Percentiles rank a stretch among this genome's conserved stretches.
These are phyloP conservation scores for Cyrtodaria siliqua DNA, from an alignment of 2,888 invertebrate species.

Conservation along the genomic window DNA sequence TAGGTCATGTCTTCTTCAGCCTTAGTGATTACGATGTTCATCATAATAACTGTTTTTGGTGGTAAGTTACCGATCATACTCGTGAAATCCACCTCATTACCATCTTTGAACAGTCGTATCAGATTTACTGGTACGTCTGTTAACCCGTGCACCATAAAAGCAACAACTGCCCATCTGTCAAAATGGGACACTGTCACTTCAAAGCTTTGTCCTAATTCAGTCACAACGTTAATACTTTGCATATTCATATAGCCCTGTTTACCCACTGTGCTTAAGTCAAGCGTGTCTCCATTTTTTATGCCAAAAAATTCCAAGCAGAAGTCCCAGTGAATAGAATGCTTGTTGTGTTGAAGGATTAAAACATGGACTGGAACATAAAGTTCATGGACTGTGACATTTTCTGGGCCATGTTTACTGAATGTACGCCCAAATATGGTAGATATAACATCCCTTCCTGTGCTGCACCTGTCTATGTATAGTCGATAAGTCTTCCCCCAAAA, in stretches of 20 bases:
- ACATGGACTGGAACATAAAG: conserved; percentile 76
- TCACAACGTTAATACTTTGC: conserved; percentile 68
- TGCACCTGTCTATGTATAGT: conserved; percentile 77
- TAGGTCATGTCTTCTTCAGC: conserved; percentile 71
- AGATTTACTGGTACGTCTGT: conserved; percentile 77
- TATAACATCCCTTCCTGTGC: conserved; percentile 74
- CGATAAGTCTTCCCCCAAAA: conserved; percentile 82
- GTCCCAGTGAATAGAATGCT: conserved; percentile 71
- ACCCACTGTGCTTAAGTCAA: conserved; percentile 75
- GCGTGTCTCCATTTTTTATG: conserved; percentile 68
- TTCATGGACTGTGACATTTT: conserved; percentile 72
- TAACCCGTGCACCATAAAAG: conserved; percentile 78
- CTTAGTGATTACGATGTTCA: conserved; percentile 70
- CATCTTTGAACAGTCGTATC: conserved; percentile 70
- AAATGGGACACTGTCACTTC: conserved; percentile 71
- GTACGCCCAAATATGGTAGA: conserved; percentile 72
- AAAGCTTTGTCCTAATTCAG: conserved; percentile 63
- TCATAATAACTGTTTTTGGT: conserved; percentile 55
- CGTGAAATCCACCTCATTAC: conserved; percentile 67
- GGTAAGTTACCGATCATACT: conserved; percentile 68
- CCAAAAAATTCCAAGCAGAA: conserved; percentile 73
- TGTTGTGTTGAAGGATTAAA: conserved; percentile 70
- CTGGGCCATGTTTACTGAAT: conserved; percentile 69
- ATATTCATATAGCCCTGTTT: conserved; percentile 71
- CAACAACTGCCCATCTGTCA: conserved; percentile 80